Percentiles rank a stretch among this genome's conserved stretches.
Evolutionary conservation across 2,888 invertebrate species (phyloP).

Genomic region (Dioctria rufipes): DNA sequence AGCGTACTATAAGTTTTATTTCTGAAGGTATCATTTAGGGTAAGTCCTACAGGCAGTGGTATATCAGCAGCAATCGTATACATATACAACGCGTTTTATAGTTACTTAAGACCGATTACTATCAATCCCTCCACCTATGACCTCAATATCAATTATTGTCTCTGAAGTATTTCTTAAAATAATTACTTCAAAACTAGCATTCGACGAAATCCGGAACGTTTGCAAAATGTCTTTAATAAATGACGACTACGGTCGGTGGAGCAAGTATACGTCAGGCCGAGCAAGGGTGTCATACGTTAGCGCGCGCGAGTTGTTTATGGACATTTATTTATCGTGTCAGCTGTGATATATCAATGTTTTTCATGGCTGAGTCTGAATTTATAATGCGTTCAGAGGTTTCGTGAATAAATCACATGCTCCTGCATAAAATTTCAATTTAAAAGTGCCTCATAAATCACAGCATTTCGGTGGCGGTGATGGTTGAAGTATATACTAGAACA

Average conservation of each 20-base stretch:
- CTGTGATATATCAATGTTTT: constrained; percentile 36
- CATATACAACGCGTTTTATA: too few relatives aligned
- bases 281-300: not conserved
- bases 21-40: too few relatives aligned
- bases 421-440: constrained; percentile 48
- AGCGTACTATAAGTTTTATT: too few relatives aligned
- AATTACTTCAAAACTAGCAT: not conserved
- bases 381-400: constrained; percentile 9
- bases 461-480: constrained; percentile 11
- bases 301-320: constrained; percentile 41
- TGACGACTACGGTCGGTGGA: not conserved
- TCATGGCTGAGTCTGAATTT: constrained; percentile 6
- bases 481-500: not conserved
- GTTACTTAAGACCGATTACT: too few relatives aligned
- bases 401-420: constrained; percentile 10
- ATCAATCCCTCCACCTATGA: too few relatives aligned
- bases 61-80: too few relatives aligned
- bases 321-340: constrained; percentile 36
- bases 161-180: not conserved
- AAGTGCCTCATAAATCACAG: constrained; percentile 34
- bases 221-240: constrained; percentile 1
- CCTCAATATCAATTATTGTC: not conserved
- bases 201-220: not conserved
- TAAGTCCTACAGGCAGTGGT: too few relatives aligned
- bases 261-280: not conserved